These are phyloP conservation scores for Xestia ashworthii DNA, from an alignment of 2,888 invertebrate genomes.

Conservation along the genomic window DNA sequence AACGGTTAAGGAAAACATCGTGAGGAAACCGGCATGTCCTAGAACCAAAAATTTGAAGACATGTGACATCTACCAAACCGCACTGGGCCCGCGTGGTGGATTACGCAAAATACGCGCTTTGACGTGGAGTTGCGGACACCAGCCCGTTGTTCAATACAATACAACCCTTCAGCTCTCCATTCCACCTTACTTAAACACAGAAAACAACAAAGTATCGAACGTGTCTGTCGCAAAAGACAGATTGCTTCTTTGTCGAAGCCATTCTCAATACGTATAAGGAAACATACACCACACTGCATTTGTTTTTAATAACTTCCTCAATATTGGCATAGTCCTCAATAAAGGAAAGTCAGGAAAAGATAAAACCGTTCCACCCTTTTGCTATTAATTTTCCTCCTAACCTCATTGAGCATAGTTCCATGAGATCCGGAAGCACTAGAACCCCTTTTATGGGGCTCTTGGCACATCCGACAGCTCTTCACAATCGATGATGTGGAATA, in stretches of 20 bases:
- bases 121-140: too few relatives aligned
- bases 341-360: slow-evolving; percentile 7
- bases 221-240: neutral
- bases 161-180: too few relatives aligned
- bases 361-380: slow-evolving; percentile 43
- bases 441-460: slow-evolving; percentile 2
- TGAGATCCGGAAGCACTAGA: slow-evolving; percentile 23
- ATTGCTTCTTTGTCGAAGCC: neutral
- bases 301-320: neutral
- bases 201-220: neutral
- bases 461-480: slow-evolving; percentile 2
- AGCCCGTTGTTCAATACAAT: too few relatives aligned
- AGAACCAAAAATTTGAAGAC: too few relatives aligned
- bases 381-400: slow-evolving; percentile 34
- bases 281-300: neutral
- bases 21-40: too few relatives aligned
- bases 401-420: slow-evolving; percentile 11
- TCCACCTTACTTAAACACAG: too few relatives aligned
- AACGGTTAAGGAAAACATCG: too few relatives aligned
- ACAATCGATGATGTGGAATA: neutral
- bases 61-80: too few relatives aligned
- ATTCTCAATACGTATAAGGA: neutral
- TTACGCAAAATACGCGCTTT: too few relatives aligned
- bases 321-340: slow-evolving; percentile 4
- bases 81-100: too few relatives aligned